These are phyloP conservation scores for Cochlearius cochlearius DNA, from an alignment of 2,113 vertebrate species.

Conservation along the genomic window DNA sequence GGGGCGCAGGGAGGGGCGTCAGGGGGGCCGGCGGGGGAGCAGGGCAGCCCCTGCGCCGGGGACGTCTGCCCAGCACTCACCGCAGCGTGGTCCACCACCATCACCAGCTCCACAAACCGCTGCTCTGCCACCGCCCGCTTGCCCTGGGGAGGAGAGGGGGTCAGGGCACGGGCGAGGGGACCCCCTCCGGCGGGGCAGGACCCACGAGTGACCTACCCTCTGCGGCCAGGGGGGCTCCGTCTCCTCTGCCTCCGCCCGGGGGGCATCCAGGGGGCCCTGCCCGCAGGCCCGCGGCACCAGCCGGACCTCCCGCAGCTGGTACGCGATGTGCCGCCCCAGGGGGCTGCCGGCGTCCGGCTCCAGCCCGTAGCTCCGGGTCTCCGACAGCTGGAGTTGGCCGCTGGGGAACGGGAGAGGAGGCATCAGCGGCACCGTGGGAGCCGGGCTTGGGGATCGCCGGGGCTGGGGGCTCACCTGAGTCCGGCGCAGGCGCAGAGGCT, in stretches of 20 bases:
- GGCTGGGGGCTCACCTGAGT: slow-evolving; percentile 74
- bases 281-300: neutral
- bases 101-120: slow-evolving; percentile 88
- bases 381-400: slow-evolving; percentile 79
- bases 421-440: neutral
- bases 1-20: accelerated
- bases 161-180: accelerated
- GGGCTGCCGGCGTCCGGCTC: slow-evolving; percentile 53
- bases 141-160: neutral
- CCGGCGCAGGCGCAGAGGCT: slow-evolving; percentile 85
- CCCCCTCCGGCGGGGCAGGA: neutral
- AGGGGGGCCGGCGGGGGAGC: accelerated
- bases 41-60: neutral
- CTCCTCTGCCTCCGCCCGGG: neutral
- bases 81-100: slow-evolving; percentile 88
- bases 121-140: slow-evolving; percentile 80
- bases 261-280: neutral
- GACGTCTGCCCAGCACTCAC: slow-evolving; percentile 52
- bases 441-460: accelerated
- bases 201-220: slow-evolving; percentile 53
- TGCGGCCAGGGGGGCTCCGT: neutral
- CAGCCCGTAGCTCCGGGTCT: slow-evolving; percentile 78
- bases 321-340: slow-evolving; percentile 44
- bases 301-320: slow-evolving; percentile 3
- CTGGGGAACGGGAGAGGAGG: slow-evolving; percentile 59